Conservation (phyloP, 2,113 vertebrate species). For the Ahaetulla prasina region DNA sequence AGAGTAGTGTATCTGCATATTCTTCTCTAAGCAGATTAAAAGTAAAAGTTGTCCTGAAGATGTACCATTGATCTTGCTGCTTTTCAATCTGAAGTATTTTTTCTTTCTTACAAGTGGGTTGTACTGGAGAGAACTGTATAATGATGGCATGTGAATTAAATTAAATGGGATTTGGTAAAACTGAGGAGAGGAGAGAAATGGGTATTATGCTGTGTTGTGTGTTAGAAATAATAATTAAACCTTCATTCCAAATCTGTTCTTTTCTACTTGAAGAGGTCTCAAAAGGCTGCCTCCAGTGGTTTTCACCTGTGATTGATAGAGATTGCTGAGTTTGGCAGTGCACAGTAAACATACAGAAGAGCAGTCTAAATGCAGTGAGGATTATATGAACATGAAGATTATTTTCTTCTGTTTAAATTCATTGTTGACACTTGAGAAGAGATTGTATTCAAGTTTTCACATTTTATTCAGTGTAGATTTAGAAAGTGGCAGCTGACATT, state of each 20-base stretch:
- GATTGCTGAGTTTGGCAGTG: slow-evolving; percentile 12
- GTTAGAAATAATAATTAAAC: slow-evolving; percentile 9
- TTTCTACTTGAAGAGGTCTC: slow-evolving; percentile 4
- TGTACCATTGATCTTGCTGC: background rate
- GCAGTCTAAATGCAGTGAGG: slow-evolving; percentile 14
- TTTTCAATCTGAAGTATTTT: background rate
- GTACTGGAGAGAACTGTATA: slow-evolving; percentile 3
- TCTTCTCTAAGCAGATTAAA: background rate
- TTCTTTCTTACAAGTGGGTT: background rate
- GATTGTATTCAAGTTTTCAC: slow-evolving; percentile 16
- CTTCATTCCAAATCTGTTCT: slow-evolving; percentile 31
- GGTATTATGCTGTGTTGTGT: slow-evolving; percentile 15
- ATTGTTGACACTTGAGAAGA: slow-evolving; percentile 23
- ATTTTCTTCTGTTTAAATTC: slow-evolving; percentile 10
- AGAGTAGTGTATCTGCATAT: background rate
- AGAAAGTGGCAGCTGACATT: slow-evolving; percentile 9
- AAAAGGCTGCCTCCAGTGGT: slow-evolving; percentile 3
- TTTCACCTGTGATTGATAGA: slow-evolving; percentile 29
- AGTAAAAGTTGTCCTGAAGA: background rate
- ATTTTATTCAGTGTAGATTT: slow-evolving; percentile 22
- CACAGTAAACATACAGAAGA: slow-evolving; percentile 7
- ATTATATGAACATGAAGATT: background rate
- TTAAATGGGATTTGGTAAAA: slow-evolving; percentile 20
- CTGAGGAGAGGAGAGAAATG: background rate
- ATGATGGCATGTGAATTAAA: background rate